phyloP scores from a whole-genome alignment of 1,140 invertebrate genomes.

The Diachasmimorpha longicaudata region DNA sequence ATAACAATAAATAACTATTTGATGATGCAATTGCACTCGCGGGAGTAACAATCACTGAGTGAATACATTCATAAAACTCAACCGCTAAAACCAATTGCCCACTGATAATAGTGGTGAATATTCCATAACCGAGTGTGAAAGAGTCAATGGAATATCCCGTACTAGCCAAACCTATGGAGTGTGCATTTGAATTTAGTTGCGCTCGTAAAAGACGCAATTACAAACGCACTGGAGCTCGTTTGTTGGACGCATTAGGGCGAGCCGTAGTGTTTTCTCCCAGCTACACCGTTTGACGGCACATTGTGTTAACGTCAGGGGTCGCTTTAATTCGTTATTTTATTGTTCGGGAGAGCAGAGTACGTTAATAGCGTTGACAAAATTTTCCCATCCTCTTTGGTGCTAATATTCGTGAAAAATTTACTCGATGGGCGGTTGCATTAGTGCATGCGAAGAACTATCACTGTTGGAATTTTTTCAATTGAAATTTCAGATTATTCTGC shows the following conservation, averaged over 20 bases:
- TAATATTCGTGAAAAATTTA: slow-evolving; percentile 27
- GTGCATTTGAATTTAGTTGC: slow-evolving; percentile 48
- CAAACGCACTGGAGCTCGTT: slow-evolving; percentile 42
- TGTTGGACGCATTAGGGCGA: slow-evolving; percentile 42
- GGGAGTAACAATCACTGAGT: neutral
- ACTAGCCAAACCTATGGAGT: slow-evolving; percentile 31
- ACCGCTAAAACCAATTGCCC: neutral
- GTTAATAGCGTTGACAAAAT: slow-evolving; percentile 27
- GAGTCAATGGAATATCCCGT: neutral
- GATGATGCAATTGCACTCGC: neutral
- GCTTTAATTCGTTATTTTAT: slow-evolving; percentile 50
- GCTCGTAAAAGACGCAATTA: slow-evolving; percentile 56
- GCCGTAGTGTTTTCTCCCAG: slow-evolving; percentile 35
- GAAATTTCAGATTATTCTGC: no score
- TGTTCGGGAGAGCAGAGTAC: slow-evolving; percentile 26
- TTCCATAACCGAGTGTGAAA: neutral
- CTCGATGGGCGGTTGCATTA: neutral
- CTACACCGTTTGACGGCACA: slow-evolving; percentile 49
- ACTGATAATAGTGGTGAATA: neutral
- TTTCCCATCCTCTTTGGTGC: slow-evolving; percentile 24
- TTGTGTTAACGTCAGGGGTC: slow-evolving; percentile 48
- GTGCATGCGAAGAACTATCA: no score
- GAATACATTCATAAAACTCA: neutral
- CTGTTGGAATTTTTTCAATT: no score
- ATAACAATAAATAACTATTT: neutral